These are phyloP conservation scores for Dufourea novaeangliae DNA, from an alignment of 1,140 invertebrate species.

Conservation along the genomic window DNA sequence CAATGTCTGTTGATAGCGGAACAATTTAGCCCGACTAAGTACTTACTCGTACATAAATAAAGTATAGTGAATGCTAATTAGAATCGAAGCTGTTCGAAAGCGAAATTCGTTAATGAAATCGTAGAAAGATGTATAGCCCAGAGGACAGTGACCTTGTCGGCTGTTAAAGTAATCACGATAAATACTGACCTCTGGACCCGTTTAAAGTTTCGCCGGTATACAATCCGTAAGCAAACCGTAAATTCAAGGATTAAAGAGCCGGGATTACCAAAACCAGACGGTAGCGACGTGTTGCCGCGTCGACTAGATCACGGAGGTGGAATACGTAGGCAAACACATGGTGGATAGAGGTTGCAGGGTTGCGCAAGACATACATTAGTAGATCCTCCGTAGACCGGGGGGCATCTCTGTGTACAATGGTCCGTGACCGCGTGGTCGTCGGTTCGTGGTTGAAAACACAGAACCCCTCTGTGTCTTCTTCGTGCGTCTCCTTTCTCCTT, in stretches of 20 bases:
- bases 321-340: conserved; percentile 9
- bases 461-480: conserved; percentile 45
- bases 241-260: neutral
- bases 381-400: conserved; percentile 7
- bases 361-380: conserved; percentile 61
- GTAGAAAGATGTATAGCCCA: too few species aligned
- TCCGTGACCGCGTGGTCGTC: conserved; percentile 54
- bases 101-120: too few species aligned
- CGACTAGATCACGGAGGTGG: neutral
- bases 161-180: too few species aligned
- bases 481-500: neutral
- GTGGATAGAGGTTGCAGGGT: conserved; percentile 32
- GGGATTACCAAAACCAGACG: neutral
- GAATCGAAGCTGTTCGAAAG: too few species aligned
- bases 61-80: too few species aligned
- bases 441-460: conserved; percentile 59
- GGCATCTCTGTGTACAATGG: conserved; percentile 62
- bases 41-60: too few species aligned
- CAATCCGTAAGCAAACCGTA: too few species aligned
- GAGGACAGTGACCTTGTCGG: too few species aligned
- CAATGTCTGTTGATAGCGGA: too few species aligned
- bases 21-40: too few species aligned
- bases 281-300: neutral
- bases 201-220: too few species aligned
- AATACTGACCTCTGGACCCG: too few species aligned